Evolutionary conservation across 2,888 invertebrate species (phyloP), one percentile per base, ranked within the genome.

Genomic region (Sclerodermus sp.): DNA sequence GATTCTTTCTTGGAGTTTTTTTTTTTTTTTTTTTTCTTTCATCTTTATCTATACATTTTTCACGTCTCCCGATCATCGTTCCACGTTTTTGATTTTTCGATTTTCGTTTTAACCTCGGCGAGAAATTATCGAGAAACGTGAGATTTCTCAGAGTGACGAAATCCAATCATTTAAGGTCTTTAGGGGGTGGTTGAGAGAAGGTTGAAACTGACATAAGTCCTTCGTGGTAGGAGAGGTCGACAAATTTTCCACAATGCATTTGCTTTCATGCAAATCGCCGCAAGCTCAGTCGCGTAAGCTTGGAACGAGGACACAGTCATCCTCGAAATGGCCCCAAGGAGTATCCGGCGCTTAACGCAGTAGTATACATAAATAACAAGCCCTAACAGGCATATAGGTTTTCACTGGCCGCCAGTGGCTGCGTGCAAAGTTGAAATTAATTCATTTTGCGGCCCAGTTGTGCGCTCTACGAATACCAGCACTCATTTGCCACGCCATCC

Each of bases 401-500:
- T 34, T 34, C 34, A 13, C 12, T n/a, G 10, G 34, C 34, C n/a
- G 34, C 12, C 12, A 34, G 34, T 34, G 49, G 42, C 15, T 39
- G 31, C 39, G 45, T 36, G 55, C 40, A 53, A 57, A 62, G 62
- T 58, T 61, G 51, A 62, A 66, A 66, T 66, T 62, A 64, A 66
- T 66, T 66, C 61, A 62, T 66, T 66, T 62, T 51, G 51, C 52
- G 60, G 46, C 58, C 60, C 41, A 64, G 66, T 66, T 64, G 42
- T 40, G 51, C 46, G 13, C n/a, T 12, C 32, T 52, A 56, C 52
- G 53, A 54, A 56, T 55, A 55, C 57, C 55, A 51, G 51, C 44
- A 58, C 53, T 62, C 58, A 58, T 64, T 64, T 64, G 51, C 53
- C 60, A 45, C 51, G 56, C 59, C 64, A 70, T 73, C 66, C 68